Evolutionary conservation across 2,888 invertebrate species (phyloP).

Genomic region (Rotaria sp.): DNA sequence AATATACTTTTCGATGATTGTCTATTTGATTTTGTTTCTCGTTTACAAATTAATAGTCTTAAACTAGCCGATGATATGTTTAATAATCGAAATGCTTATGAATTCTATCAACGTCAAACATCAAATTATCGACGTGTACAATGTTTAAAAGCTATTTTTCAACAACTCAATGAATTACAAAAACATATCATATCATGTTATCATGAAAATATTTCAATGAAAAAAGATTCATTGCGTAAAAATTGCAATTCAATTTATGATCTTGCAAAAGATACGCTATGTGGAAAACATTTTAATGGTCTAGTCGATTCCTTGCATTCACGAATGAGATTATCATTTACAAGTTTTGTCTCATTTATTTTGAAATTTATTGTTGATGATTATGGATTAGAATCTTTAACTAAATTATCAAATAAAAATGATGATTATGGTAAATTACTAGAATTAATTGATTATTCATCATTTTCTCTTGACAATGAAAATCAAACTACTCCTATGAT

Average conservation of each 20-base stretch:
- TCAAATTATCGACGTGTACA: not conserved
- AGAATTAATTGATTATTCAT: too few species aligned
- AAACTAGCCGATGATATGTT: not conserved
- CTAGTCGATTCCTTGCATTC: not conserved
- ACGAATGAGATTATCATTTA: not conserved
- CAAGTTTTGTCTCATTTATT: not conserved
- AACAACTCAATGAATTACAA: not conserved
- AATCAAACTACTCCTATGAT: too few species aligned
- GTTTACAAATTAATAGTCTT: not conserved
- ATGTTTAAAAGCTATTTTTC: not conserved
- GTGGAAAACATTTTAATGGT: not conserved
- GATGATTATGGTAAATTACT: too few species aligned
- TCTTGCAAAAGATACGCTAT: not conserved
- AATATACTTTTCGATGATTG: not conserved
- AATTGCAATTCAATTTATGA: not conserved
- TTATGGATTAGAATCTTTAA: not conserved
- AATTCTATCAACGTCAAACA: not conserved
- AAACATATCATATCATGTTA: not conserved
- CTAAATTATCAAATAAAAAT: too few species aligned
- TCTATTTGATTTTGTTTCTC: not conserved
- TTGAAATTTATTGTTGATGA: not conserved
- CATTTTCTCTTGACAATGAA: too few species aligned
- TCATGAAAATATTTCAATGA: not conserved
- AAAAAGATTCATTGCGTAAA: not conserved
- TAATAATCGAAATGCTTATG: not conserved